Evolutionary conservation across 2,113 vertebrate genomes (phyloP).

Genomic region (Hystrix cristata): DNA sequence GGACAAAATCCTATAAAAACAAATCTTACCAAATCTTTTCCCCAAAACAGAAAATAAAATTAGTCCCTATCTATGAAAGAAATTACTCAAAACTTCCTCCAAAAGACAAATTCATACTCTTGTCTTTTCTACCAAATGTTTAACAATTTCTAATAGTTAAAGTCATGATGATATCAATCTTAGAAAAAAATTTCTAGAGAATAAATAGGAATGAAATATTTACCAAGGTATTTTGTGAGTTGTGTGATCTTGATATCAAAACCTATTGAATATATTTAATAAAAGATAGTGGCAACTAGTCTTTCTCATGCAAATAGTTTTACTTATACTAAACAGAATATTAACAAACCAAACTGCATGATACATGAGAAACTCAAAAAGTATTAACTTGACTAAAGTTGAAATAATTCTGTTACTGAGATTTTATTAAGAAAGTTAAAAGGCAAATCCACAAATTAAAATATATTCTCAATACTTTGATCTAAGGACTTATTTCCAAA

Average conservation of each 20-base stretch:
- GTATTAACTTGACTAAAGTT: not conserved
- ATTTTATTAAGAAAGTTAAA: not conserved
- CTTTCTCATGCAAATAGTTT: not conserved
- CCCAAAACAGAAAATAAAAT: not conserved
- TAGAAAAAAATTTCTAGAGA: not conserved
- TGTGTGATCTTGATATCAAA: not conserved
- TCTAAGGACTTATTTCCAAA: not conserved
- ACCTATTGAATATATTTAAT: not conserved
- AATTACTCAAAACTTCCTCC: not conserved
- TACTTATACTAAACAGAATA: not conserved
- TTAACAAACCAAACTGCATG: not conserved
- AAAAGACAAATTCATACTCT: not conserved
- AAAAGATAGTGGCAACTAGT: not conserved
- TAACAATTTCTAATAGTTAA: not conserved
- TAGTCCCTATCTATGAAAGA: not conserved
- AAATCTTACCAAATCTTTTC: not conserved
- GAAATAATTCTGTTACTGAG: not conserved
- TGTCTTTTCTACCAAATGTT: not conserved
- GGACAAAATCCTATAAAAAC: not conserved
- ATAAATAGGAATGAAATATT: not conserved
- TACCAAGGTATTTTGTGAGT: not conserved
- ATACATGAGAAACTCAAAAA: not conserved
- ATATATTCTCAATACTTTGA: not conserved
- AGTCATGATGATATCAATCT: not conserved
- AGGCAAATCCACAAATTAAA: not conserved